phyloP scores from a whole-genome alignment of 2,113 vertebrate genomes.

The Ophthalmolycus amberensis region DNA sequence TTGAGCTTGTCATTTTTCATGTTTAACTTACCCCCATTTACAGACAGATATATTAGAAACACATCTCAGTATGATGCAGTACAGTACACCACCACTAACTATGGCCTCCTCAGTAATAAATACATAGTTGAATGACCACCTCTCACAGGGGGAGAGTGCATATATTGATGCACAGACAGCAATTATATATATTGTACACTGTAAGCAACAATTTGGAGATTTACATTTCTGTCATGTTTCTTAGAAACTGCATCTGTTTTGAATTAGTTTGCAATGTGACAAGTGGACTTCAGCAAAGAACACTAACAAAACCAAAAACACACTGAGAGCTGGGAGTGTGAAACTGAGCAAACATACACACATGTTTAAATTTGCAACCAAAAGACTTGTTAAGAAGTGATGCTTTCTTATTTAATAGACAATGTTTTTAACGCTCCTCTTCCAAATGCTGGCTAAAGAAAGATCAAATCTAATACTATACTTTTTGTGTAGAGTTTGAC shows the following conservation, averaged over 20 bases:
- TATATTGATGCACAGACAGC: not conserved
- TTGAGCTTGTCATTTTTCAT: not conserved
- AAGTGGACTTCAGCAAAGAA: not conserved
- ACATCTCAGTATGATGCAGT: not conserved
- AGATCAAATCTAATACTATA: not conserved
- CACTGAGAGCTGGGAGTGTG: not conserved
- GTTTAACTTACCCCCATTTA: not conserved
- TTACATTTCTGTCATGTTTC: not conserved
- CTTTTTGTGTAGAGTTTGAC: not conserved
- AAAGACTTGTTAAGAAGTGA: not conserved
- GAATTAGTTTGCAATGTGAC: not conserved
- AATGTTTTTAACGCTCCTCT: not conserved
- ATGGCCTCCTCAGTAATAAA: not conserved
- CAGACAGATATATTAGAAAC: not conserved
- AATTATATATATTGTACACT: not conserved
- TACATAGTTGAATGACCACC: not conserved
- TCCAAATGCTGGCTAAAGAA: not conserved
- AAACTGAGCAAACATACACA: not conserved
- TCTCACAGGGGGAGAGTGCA: not conserved
- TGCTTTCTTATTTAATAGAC: not conserved
- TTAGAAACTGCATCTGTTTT: not conserved
- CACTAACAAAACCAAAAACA: not conserved
- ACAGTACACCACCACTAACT: not conserved
- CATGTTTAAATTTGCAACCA: not conserved
- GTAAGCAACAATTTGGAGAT: not conserved